Evolutionary conservation across 1,140 invertebrate species (phyloP).

Genomic region (Agraylea sexmaculata): DNA sequence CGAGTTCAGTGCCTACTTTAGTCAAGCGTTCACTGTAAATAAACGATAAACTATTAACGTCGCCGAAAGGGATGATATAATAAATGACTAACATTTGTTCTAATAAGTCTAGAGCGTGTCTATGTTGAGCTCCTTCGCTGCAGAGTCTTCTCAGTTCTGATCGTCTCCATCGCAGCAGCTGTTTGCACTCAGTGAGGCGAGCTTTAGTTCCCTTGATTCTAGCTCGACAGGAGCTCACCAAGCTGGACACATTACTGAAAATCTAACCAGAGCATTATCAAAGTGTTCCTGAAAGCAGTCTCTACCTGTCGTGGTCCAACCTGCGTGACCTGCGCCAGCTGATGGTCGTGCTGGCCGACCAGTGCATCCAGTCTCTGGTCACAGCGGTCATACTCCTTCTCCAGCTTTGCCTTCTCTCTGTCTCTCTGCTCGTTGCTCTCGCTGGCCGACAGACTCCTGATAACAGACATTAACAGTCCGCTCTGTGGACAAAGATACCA

Average conservation of each 20-base stretch:
- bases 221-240: conserved; percentile 66
- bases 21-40: conserved; percentile 60
- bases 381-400: conserved; percentile 85
- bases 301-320: conserved; percentile 29
- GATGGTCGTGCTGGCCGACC: conserved; percentile 76
- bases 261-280: too few species aligned
- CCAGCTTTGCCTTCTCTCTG: conserved; percentile 84
- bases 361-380: conserved; percentile 80
- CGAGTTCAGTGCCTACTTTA: conserved; percentile 65
- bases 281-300: not conserved
- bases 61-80: not conserved
- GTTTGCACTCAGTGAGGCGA: conserved; percentile 81
- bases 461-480: conserved; percentile 84
- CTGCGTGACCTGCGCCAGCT: conserved; percentile 78
- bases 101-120: conserved; percentile 74
- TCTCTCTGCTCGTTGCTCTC: conserved; percentile 92
- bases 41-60: not conserved
- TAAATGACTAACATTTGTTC: conserved; percentile 67
- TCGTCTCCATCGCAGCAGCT: conserved; percentile 75
- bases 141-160: conserved; percentile 89
- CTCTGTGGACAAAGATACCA: too few species aligned
- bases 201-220: conserved; percentile 78
- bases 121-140: conserved; percentile 86
- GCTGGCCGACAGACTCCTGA: conserved; percentile 79
- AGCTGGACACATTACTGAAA: conserved; percentile 68